Evolutionary conservation across 2,797 vertebrate genomes (phyloP).

Genomic region (Rhinichthys osculus): DNA sequence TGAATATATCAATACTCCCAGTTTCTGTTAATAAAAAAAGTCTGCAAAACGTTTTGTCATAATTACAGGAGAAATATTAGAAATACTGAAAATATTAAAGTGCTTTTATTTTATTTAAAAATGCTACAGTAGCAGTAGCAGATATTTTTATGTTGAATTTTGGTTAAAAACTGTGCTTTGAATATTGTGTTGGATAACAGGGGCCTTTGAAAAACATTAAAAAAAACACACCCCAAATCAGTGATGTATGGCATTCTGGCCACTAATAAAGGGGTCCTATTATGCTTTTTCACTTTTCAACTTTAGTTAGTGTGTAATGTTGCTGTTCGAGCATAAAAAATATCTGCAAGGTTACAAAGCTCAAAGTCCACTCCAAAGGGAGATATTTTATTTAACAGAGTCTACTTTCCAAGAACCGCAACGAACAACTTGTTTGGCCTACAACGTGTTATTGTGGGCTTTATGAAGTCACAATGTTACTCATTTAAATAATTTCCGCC

Average conservation of each 20-base stretch:
- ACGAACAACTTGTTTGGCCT: too few species aligned
- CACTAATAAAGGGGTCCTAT: background rate
- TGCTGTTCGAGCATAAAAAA: too few species aligned
- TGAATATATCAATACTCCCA: background rate
- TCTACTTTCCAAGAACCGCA: too few species aligned
- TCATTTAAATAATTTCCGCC: too few species aligned
- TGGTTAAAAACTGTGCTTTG: background rate
- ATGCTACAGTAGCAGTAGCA: background rate
- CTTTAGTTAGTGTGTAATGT: too few species aligned
- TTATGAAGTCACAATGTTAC: too few species aligned
- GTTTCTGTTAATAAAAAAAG: background rate
- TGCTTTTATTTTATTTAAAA: background rate
- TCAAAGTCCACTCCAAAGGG: too few species aligned
- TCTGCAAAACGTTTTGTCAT: background rate
- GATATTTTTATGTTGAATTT: background rate
- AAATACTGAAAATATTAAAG: slow-evolving; percentile 10
- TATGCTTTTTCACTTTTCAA: background rate
- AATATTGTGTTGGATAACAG: background rate
- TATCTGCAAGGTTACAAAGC: too few species aligned
- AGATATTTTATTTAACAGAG: too few species aligned
- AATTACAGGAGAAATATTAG: background rate
- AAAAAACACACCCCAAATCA: background rate
- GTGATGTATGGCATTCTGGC: background rate
- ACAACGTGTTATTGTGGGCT: too few species aligned
- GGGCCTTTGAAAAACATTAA: background rate